A percentile compares a stretch with the other conserved stretches of the same genome.
Evolutionary conservation across 2,797 vertebrate species (phyloP).

Genomic region (Sebastes aleutianus): DNA sequence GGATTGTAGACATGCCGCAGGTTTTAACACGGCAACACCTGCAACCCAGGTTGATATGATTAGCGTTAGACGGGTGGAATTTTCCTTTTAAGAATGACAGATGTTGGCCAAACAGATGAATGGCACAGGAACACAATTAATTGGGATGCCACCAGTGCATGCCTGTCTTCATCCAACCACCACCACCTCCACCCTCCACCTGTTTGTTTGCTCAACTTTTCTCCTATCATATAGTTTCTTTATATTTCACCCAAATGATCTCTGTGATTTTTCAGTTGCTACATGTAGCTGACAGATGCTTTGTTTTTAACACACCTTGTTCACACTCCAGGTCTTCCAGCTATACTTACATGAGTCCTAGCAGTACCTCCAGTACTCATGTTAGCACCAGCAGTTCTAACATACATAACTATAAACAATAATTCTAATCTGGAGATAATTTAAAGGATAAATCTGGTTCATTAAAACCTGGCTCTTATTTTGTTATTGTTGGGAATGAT

Average conservation of each 20-base stretch:
- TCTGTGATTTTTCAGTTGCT: background rate
- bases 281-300: background rate
- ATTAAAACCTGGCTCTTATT: too few species aligned
- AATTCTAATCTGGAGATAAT: background rate
- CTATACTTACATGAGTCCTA: background rate
- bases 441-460: background rate
- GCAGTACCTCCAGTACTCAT: background rate
- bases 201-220: constrained; percentile 33
- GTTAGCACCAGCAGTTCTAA: background rate
- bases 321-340: background rate
- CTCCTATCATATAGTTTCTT: background rate
- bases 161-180: constrained; percentile 33
- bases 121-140: background rate
- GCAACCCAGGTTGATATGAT: background rate
- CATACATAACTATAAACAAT: background rate
- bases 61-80: constrained; percentile 10
- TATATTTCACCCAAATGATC: constrained; percentile 53
- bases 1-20: background rate
- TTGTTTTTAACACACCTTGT: background rate
- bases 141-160: constrained; percentile 41
- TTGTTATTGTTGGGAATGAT: too few species aligned
- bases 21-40: background rate
- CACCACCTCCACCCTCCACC: constrained; percentile 33
- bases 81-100: constrained; percentile 8
- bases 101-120: background rate